phyloP scores from a whole-genome alignment of 2,797 vertebrate genomes.

The Phataginus tetradactyla region DNA sequence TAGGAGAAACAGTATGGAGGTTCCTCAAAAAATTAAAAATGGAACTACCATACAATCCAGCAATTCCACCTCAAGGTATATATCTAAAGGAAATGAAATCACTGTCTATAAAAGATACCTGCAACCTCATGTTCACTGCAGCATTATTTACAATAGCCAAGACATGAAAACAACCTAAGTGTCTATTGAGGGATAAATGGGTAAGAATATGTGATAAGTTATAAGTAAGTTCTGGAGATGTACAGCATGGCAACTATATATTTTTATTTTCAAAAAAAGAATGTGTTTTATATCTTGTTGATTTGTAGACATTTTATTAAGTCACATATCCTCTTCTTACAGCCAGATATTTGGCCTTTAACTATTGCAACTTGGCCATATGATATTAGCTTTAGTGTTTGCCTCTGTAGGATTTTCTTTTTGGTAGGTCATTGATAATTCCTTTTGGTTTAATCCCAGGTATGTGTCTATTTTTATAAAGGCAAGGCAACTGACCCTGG shows the following conservation, averaged over 20 bases:
- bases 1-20: neutral
- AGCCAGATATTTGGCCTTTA: neutral
- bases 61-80: neutral
- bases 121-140: neutral
- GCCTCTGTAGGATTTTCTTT: neutral
- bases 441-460: neutral
- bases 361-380: neutral
- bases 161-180: neutral
- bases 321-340: neutral
- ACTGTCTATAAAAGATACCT: neutral
- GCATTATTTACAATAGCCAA: neutral
- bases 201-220: neutral
- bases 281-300: neutral
- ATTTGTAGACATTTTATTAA: neutral
- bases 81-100: neutral
- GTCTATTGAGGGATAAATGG: neutral
- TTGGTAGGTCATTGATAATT: neutral
- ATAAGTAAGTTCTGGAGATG: neutral
- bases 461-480: neutral
- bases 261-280: neutral
- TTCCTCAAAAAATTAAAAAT: neutral
- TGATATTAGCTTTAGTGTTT: neutral
- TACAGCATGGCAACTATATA: neutral
- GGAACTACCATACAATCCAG: neutral
- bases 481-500: neutral